Conservation (phyloP, 2,113 vertebrate species). For the Lichenostomus cassidix region DNA sequence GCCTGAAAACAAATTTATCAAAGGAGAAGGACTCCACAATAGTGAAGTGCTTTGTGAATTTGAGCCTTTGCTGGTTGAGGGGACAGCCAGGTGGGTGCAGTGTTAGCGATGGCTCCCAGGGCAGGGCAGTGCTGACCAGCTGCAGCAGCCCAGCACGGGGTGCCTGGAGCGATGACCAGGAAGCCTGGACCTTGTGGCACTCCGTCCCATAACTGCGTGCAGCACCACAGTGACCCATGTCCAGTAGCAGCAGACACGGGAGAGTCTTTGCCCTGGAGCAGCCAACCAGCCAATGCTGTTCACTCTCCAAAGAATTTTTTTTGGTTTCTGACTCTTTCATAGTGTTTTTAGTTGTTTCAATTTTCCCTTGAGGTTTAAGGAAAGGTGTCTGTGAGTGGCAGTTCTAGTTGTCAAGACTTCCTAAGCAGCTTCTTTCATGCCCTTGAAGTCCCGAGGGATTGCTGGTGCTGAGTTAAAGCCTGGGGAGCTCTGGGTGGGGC, state of each 20-base stretch:
- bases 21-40: neutral
- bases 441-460: neutral
- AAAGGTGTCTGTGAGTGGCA: neutral
- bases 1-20: neutral
- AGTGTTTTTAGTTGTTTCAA: neutral
- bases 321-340: neutral
- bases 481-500: neutral
- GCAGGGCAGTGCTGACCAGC: neutral
- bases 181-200: neutral
- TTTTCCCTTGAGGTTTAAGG: neutral
- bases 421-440: neutral
- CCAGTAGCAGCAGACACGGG: neutral
- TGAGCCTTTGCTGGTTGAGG: neutral
- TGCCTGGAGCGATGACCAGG: accelerated
- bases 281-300: neutral
- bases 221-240: neutral
- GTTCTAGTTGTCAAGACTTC: neutral
- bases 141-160: neutral
- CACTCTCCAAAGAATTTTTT: neutral
- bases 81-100: neutral
- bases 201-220: accelerated
- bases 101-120: accelerated
- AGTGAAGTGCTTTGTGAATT: neutral
- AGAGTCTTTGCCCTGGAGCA: neutral
- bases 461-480: neutral